Evolutionary conservation across 2,888 invertebrate species (phyloP).

Genomic region (Lacanobia wlatinum): DNA sequence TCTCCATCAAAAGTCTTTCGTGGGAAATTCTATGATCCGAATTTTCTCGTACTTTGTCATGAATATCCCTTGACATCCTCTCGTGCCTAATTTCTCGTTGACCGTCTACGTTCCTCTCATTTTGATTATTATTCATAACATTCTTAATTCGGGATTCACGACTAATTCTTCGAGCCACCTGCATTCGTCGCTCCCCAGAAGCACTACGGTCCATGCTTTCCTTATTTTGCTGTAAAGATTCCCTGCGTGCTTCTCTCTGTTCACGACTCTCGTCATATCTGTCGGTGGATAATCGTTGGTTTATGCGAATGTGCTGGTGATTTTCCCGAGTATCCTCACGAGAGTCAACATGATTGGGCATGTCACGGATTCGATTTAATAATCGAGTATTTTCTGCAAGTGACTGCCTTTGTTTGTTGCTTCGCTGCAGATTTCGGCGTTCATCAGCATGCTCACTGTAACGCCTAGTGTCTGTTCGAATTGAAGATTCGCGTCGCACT

Average conservation of each 20-base stretch:
- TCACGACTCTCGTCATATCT: slow-evolving; percentile 34
- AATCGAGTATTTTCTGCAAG: slow-evolving; percentile 37
- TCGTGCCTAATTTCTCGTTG: slow-evolving; percentile 22
- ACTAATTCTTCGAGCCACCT: slow-evolving; percentile 26
- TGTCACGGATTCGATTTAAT: slow-evolving; percentile 30
- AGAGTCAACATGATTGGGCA: slow-evolving; percentile 20
- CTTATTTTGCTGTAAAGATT: slow-evolving; percentile 32
- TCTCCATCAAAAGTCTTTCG: slow-evolving; percentile 21
- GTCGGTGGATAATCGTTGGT: slow-evolving; percentile 14
- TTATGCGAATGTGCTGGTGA: slow-evolving; percentile 7
- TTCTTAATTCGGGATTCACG: slow-evolving; percentile 37
- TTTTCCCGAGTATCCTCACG: slow-evolving; percentile 25
- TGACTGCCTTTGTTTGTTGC: slow-evolving; percentile 25
- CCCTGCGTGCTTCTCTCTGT: slow-evolving; percentile 18
- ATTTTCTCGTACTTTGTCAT: slow-evolving; percentile 17
- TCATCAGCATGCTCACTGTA: slow-evolving; percentile 31
- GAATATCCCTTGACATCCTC: slow-evolving; percentile 2
- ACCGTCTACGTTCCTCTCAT: slow-evolving; percentile 9
- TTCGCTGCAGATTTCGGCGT: slow-evolving; percentile 30
- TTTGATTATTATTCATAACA: slow-evolving; percentile 6
- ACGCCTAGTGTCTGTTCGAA: slow-evolving; percentile 30
- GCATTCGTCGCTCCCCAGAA: slow-evolving; percentile 33
- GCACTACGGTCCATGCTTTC: slow-evolving; percentile 40
- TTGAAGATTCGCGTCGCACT: slow-evolving; percentile 32
- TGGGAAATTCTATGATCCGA: slow-evolving; percentile 13